phyloP scores from a whole-genome alignment of 2,113 vertebrate genomes.

The Ranitomeya imitator region DNA sequence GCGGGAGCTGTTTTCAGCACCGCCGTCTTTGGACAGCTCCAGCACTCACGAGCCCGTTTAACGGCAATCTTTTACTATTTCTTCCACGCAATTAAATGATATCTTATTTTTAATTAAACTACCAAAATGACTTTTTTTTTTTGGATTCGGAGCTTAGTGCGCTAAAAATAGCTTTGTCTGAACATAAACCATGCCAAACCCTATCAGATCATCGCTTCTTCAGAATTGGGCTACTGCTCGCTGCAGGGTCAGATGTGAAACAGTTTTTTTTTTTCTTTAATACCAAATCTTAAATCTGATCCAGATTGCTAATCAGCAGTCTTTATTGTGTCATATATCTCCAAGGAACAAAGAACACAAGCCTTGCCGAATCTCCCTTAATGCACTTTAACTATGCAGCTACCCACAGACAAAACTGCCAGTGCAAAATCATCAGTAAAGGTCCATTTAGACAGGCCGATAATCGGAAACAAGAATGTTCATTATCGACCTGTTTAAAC shows the following conservation, averaged over 20 bases:
- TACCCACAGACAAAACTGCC: background rate
- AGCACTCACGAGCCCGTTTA: background rate
- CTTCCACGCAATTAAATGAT: slow-evolving; percentile 42
- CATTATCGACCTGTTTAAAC: no score
- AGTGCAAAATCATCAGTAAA: background rate
- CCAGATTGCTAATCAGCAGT: slow-evolving; percentile 31
- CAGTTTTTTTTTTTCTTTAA: background rate
- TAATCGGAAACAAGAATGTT: no score
- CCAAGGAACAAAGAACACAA: background rate
- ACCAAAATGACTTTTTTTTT: slow-evolving; percentile 7
- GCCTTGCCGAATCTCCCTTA: background rate
- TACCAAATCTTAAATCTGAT: slow-evolving; percentile 35
- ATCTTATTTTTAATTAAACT: slow-evolving; percentile 52
- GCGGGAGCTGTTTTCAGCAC: slow-evolving; percentile 38
- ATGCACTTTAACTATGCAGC: background rate
- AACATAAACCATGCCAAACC: slow-evolving; percentile 38
- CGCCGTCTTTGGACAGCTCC: slow-evolving; percentile 21
- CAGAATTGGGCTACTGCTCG: slow-evolving; percentile 9
- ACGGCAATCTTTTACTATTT: slow-evolving; percentile 3
- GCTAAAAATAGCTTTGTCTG: slow-evolving; percentile 18
- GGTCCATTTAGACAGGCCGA: no score
- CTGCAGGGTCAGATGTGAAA: slow-evolving; percentile 28
- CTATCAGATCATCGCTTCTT: slow-evolving; percentile 21
- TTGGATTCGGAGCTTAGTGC: slow-evolving; percentile 27
- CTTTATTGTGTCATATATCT: background rate